A percentile compares a stretch with the other conserved stretches of the same genome.
Conservation (phyloP, 1,140 invertebrate genomes). For the Zaprionus africanus region DNA sequence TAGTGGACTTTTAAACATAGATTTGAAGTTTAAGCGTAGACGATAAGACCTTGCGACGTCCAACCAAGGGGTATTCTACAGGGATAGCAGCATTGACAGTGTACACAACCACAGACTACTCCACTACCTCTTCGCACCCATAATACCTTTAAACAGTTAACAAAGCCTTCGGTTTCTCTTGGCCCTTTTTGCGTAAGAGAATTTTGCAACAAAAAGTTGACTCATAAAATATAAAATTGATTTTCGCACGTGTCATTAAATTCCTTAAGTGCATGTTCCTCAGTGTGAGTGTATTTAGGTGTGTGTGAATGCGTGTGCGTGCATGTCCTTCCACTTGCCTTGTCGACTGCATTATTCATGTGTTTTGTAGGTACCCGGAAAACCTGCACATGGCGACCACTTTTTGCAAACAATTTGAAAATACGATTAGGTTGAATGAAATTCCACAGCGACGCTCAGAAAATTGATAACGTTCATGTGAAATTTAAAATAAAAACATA, state of each 20-base stretch:
- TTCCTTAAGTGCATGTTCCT: slow-evolving; percentile 49
- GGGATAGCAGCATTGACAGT: neutral
- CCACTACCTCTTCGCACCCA: neutral
- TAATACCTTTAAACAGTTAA: slow-evolving; percentile 17
- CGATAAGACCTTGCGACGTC: neutral
- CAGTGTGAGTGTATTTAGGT: neutral
- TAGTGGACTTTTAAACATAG: neutral
- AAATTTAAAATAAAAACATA: neutral
- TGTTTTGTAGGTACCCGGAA: neutral
- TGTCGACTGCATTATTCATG: slow-evolving; percentile 23
- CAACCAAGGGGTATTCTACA: neutral
- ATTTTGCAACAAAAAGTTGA: slow-evolving; percentile 50
- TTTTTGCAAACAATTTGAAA: slow-evolving; percentile 5
- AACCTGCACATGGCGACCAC: neutral
- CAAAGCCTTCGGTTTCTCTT: slow-evolving; percentile 44
- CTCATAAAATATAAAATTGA: slow-evolving; percentile 77
- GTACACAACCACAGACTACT: neutral
- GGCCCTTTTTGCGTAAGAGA: slow-evolving; percentile 42
- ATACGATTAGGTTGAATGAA: neutral
- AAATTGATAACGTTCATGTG: slow-evolving; percentile 13
- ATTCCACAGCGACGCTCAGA: neutral
- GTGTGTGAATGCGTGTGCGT: neutral
- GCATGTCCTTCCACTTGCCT: slow-evolving; percentile 2
- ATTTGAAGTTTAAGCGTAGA: neutral
- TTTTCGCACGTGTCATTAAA: slow-evolving; percentile 77